Percentiles rank a stretch among this genome's conserved stretches.
Conservation (phyloP, 2,797 vertebrate species). For the Eleutherodactylus coqui region DNA sequence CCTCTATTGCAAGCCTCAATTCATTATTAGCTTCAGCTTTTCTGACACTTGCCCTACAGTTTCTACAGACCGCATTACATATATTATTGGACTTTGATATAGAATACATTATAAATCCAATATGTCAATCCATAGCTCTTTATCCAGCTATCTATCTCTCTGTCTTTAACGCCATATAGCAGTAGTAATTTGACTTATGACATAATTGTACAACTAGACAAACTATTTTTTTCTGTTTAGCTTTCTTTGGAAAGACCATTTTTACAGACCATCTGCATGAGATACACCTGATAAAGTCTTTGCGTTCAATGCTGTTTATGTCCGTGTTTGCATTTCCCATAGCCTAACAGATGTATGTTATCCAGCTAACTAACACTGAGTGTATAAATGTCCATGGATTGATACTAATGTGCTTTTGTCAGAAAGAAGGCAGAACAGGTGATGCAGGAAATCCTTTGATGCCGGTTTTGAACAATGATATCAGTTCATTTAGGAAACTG, state of each 20-base stretch:
- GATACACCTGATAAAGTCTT: neutral
- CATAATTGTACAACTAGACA: neutral
- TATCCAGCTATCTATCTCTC: too few species aligned
- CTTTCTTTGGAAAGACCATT: neutral
- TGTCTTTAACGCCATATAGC: too few species aligned
- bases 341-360: neutral
- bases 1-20: too few species aligned
- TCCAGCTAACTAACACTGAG: neutral
- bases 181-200: neutral
- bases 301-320: neutral
- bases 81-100: too few species aligned
- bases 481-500: constrained; percentile 39
- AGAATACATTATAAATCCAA: too few species aligned
- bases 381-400: neutral
- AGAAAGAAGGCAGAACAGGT: constrained; percentile 8
- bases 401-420: neutral
- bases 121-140: too few species aligned
- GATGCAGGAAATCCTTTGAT: constrained; percentile 39
- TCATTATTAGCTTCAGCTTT: too few species aligned
- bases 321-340: neutral
- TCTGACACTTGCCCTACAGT: too few species aligned
- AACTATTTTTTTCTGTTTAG: too few species aligned
- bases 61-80: too few species aligned
- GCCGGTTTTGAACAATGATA: constrained; percentile 33
- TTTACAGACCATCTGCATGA: neutral